Conservation (phyloP, 92 coral and sea anemone species). For the Bergia puertoricense region DNA sequence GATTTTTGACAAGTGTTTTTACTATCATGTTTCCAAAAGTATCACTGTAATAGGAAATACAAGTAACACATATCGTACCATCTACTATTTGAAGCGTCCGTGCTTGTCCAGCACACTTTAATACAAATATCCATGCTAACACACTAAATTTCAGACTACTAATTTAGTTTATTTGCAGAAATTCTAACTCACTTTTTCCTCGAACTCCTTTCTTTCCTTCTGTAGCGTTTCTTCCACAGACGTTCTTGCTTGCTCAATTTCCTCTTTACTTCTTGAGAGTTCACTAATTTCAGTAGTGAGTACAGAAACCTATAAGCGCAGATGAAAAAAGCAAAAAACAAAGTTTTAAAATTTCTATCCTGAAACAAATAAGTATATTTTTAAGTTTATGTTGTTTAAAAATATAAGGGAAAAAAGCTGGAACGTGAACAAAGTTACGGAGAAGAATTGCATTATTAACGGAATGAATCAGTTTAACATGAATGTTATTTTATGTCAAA, state of each 20-base stretch:
- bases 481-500: no score
- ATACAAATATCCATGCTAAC: not conserved
- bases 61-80: no score
- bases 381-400: not conserved
- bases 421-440: no score
- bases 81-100: no score
- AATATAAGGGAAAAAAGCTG: no score
- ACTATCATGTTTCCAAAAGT: no score
- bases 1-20: no score
- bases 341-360: not conserved
- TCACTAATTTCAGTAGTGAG: conserved; percentile 6
- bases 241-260: conserved; percentile 12
- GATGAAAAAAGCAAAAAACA: not conserved
- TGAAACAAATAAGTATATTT: not conserved
- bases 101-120: no score
- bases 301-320: conserved; percentile 6
- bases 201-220: conserved; percentile 22
- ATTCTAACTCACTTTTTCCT: conserved; percentile 19
- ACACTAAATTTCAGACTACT: not conserved
- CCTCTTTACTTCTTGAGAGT: conserved; percentile 21
- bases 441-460: not conserved
- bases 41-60: no score
- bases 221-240: conserved; percentile 23
- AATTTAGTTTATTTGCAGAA: not conserved
- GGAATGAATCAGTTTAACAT: not conserved